A percentile compares a stretch with the other conserved stretches of the same genome.
Evolutionary conservation across 1,140 invertebrate genomes (phyloP).

Genomic region (Drosophila nannoptera): DNA sequence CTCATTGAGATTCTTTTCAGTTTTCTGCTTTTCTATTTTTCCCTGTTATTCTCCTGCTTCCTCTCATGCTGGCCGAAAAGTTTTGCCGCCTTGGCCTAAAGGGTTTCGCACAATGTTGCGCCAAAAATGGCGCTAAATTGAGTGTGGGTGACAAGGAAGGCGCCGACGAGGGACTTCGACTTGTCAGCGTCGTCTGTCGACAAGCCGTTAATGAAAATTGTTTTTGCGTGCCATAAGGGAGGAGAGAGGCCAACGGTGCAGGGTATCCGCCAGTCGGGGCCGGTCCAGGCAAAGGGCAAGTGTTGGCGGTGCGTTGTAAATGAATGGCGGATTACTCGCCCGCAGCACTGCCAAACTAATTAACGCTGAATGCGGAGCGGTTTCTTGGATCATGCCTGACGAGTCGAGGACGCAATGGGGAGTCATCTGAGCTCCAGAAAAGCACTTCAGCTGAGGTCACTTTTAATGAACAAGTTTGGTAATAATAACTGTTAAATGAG

Average conservation of each 20-base stretch:
- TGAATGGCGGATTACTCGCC: slow-evolving; percentile 67
- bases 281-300: background rate
- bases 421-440: background rate
- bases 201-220: slow-evolving; percentile 73
- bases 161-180: slow-evolving; percentile 29
- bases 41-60: background rate
- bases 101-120: slow-evolving; percentile 58
- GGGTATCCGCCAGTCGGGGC: background rate
- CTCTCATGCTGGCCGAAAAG: slow-evolving; percentile 26
- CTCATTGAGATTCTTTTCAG: slow-evolving; percentile 67
- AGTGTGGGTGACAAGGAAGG: slow-evolving; percentile 63
- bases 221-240: slow-evolving; percentile 45
- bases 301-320: slow-evolving; percentile 51
- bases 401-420: background rate
- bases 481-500: too few relatives aligned
- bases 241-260: slow-evolving; percentile 17
- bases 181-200: slow-evolving; percentile 64
- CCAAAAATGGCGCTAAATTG: slow-evolving; percentile 74
- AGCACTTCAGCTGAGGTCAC: too few relatives aligned
- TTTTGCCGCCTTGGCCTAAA: slow-evolving; percentile 61
- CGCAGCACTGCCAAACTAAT: slow-evolving; percentile 71
- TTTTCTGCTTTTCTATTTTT: slow-evolving; percentile 24
- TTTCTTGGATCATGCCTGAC: slow-evolving; percentile 45
- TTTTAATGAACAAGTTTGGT: too few relatives aligned
- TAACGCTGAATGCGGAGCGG: slow-evolving; percentile 64